These are phyloP conservation scores for Elephas maximus DNA, from an alignment of 2,113 vertebrate genomes.

Conservation along the genomic window DNA sequence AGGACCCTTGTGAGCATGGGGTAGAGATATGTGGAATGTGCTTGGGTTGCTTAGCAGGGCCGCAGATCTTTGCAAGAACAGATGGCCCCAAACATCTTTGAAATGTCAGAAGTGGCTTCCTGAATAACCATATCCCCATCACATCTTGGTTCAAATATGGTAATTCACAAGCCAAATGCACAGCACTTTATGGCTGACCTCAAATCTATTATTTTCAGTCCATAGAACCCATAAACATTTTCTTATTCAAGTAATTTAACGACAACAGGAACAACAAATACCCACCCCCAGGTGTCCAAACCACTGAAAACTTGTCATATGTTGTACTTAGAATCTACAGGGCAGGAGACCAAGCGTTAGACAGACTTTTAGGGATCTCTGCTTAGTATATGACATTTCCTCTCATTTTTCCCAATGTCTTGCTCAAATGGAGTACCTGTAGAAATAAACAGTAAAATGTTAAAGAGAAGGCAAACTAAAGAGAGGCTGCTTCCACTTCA, in stretches of 20 bases:
- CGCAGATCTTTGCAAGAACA: slow-evolving; percentile 64
- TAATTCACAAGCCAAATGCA: slow-evolving; percentile 58
- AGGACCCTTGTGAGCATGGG: slow-evolving; percentile 57
- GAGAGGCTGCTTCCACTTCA: background rate
- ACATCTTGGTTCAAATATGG: background rate
- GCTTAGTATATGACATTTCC: background rate
- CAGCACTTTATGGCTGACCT: slow-evolving; percentile 51
- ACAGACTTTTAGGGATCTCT: background rate
- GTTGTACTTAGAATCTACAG: background rate
- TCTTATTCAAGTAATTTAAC: slow-evolving; percentile 20
- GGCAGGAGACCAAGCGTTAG: background rate
- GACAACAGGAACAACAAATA: background rate
- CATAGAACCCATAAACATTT: background rate
- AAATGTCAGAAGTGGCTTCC: slow-evolving; percentile 72
- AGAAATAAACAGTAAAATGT: background rate
- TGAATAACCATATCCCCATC: background rate
- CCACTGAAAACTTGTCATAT: background rate
- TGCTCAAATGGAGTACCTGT: background rate
- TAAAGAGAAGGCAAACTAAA: background rate
- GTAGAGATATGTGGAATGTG: slow-evolving; percentile 42
- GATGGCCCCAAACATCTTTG: slow-evolving; percentile 71
- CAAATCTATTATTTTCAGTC: slow-evolving; percentile 2
- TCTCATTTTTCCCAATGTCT: background rate
- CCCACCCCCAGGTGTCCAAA: background rate
- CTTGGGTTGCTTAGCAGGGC: slow-evolving; percentile 53